Conservation (phyloP, 2,797 vertebrate species). For the Valencia hispanica region DNA sequence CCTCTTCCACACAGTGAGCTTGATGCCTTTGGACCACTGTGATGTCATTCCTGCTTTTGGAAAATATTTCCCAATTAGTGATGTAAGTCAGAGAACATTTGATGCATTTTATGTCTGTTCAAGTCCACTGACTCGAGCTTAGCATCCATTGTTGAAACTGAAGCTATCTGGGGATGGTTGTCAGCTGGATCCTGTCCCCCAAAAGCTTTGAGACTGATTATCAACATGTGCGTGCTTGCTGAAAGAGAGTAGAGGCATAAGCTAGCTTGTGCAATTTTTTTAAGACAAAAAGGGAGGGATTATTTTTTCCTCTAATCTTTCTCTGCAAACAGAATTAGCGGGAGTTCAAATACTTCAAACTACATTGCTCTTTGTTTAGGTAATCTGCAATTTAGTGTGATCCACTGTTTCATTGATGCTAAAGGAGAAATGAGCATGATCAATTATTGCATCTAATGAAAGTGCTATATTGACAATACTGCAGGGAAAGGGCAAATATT, state of each 20-base stretch:
- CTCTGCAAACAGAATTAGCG: constrained; percentile 27
- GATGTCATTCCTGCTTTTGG: constrained; percentile 20
- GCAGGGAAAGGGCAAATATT: not conserved
- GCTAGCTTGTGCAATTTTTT: not conserved
- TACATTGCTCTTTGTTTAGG: constrained; percentile 16
- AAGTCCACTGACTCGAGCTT: constrained; percentile 21
- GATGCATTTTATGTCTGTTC: constrained; percentile 26
- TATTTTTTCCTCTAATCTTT: constrained; percentile 5
- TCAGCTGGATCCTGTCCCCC: constrained; percentile 7
- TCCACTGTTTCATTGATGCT: constrained; percentile 26
- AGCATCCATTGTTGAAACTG: constrained; percentile 30
- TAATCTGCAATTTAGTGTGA: constrained; percentile 43
- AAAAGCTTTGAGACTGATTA: not conserved
- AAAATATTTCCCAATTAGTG: constrained; percentile 35
- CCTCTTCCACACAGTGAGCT: not conserved
- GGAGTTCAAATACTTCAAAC: constrained; percentile 23
- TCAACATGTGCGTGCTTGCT: constrained; percentile 10
- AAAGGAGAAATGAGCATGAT: constrained; percentile 20
- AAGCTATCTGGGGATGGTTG: constrained; percentile 13
- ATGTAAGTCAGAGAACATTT: constrained; percentile 36
- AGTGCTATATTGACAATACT: constrained; percentile 12
- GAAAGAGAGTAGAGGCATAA: not conserved
- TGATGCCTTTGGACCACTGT: not conserved
- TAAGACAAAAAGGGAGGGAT: constrained; percentile 16
- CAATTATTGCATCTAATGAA: constrained; percentile 27